phyloP scores from a whole-genome alignment of 2,888 invertebrate species.

The Hemaris fuciformis region DNA sequence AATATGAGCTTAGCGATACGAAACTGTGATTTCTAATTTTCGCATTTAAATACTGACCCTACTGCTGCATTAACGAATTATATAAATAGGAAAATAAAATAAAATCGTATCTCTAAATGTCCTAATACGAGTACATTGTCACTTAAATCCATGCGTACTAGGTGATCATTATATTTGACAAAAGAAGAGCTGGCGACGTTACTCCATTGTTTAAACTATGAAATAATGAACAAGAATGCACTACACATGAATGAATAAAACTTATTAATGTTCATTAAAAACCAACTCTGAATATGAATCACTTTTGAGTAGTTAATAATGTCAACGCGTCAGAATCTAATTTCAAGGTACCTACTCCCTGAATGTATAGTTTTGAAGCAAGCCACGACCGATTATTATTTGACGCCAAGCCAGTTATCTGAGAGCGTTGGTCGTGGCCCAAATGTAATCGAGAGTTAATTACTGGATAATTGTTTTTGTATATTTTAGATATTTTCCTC shows the following conservation, averaged over 20 bases:
- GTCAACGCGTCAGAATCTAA: constrained; percentile 17
- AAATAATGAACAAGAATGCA: not conserved
- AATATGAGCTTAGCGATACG: not conserved
- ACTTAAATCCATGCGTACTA: no score
- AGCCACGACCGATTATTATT: not conserved
- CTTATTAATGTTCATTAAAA: no score
- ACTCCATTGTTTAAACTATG: not conserved
- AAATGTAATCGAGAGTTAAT: no score
- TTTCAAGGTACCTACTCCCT: constrained; percentile 10
- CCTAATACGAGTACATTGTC: no score
- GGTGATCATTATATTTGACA: not conserved
- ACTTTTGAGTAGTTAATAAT: not conserved
- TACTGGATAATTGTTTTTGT: not conserved
- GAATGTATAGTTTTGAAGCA: not conserved
- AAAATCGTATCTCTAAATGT: no score
- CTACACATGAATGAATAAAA: not conserved
- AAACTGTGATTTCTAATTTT: no score
- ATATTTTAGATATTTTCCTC: no score
- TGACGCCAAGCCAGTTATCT: not conserved
- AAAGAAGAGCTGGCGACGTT: not conserved
- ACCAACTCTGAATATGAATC: not conserved
- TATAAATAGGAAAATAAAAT: no score
- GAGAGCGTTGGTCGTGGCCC: not conserved
- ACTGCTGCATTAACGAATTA: no score
- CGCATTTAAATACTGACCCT: no score